Conservation (phyloP, 2,888 invertebrate species). For the Dynastes maya region DNA sequence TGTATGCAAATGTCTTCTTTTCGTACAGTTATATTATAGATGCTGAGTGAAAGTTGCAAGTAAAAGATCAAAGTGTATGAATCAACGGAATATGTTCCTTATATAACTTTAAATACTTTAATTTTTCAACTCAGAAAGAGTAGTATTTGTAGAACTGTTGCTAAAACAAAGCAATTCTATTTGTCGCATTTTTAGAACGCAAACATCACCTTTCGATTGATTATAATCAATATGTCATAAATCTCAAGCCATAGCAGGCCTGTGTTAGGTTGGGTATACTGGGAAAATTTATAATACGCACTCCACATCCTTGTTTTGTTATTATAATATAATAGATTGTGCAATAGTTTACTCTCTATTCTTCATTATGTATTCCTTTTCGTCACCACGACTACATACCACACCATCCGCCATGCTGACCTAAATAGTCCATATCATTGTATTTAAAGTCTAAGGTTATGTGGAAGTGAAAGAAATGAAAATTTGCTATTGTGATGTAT, state of each 20-base stretch:
- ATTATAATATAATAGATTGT: slow-evolving; percentile 28
- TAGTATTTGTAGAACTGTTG: no score
- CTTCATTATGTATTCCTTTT: slow-evolving; percentile 19
- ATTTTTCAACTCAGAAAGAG: no score
- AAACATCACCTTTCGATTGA: no score
- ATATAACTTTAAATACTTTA: no score
- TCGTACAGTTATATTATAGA: no score
- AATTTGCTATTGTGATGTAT: slow-evolving; percentile 8
- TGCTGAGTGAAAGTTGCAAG: no score
- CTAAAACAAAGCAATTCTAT: no score
- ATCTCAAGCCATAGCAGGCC: background rate
- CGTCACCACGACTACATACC: slow-evolving; percentile 13
- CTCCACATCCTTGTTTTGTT: slow-evolving; percentile 24
- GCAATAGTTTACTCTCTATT: slow-evolving; percentile 22
- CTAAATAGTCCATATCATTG: slow-evolving; percentile 22
- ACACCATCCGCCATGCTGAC: slow-evolving; percentile 9
- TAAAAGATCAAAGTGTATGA: no score
- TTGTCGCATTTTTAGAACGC: no score
- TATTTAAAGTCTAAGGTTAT: slow-evolving; percentile 30
- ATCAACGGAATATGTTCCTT: no score
- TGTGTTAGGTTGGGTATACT: slow-evolving; percentile 9
- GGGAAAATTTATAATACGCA: background rate
- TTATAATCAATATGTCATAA: background rate
- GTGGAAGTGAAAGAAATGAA: slow-evolving; percentile 7
- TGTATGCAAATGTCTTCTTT: no score